Percentiles rank a stretch among this genome's conserved stretches.
Evolutionary conservation across 2,888 invertebrate species (phyloP).

Genomic region (Nemotelus pantherinus): DNA sequence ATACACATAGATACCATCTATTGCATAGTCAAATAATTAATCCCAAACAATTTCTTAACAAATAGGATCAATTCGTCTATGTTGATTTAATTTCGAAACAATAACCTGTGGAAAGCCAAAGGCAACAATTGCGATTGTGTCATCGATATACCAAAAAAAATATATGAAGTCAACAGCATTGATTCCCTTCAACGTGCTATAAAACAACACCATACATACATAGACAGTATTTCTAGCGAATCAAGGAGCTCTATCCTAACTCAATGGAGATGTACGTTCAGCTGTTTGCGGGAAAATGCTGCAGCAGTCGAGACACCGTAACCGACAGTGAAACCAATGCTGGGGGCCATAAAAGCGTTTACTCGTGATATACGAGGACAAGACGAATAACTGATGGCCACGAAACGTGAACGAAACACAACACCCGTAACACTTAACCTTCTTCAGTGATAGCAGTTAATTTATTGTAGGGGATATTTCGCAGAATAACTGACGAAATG

Average conservation of each 20-base stretch:
- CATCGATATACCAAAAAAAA: conserved; percentile 4
- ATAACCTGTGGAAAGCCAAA: not conserved
- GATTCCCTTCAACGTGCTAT: conserved; percentile 18
- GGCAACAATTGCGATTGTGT: not conserved
- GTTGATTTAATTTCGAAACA: conserved; percentile 28
- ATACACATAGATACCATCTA: no score
- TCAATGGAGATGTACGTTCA: no score
- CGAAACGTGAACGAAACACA: conserved; percentile 31
- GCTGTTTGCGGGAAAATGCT: no score
- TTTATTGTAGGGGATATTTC: conserved; percentile 1
- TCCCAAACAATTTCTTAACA: no score
- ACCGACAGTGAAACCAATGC: conserved; percentile 8
- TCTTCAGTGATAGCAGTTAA: conserved; percentile 22
- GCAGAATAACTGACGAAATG: no score
- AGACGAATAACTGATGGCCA: conserved; percentile 40
- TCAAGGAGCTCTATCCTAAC: no score
- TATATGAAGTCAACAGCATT: conserved; percentile 35
- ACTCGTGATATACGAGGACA: conserved; percentile 43
- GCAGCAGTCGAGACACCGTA: no score
- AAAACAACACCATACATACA: not conserved
- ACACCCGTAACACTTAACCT: conserved; percentile 42
- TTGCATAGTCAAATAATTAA: no score
- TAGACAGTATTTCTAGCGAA: not conserved
- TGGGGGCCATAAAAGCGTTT: conserved; percentile 38
- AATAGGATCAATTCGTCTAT: conserved; percentile 29